phyloP scores from a whole-genome alignment of 2,888 invertebrate species.

The Drosophila diplacantha region DNA sequence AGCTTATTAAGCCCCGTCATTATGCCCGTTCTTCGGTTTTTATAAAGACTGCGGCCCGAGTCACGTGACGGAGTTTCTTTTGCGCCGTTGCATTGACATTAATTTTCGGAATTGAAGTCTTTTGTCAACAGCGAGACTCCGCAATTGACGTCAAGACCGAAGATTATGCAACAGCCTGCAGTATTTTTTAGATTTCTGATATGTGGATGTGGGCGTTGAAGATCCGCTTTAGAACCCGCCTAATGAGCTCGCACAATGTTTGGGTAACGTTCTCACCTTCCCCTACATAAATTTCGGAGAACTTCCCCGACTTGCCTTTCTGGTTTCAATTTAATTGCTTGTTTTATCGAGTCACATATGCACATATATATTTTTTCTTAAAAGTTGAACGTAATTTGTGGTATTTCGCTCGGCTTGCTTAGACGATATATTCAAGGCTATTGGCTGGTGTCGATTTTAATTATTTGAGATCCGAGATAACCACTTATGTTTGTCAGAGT shows the following conservation, averaged over 20 bases:
- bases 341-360: conserved; percentile 18
- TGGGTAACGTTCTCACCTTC: conserved; percentile 33
- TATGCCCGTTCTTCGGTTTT: conserved; percentile 46
- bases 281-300: conserved; percentile 36
- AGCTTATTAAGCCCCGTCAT: conserved; percentile 45
- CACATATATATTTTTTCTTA: conserved; percentile 9
- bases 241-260: conserved; percentile 59
- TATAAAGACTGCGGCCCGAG: conserved; percentile 37
- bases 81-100: conserved; percentile 60
- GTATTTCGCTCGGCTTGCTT: conserved; percentile 20
- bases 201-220: conserved; percentile 51
- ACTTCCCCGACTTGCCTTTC: conserved; percentile 33
- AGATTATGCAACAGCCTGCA: conserved; percentile 57
- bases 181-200: conserved; percentile 5
- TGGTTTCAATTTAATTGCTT: conserved; percentile 53
- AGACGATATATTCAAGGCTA: conserved; percentile 51
- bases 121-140: conserved; percentile 35
- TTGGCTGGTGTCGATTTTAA: conserved; percentile 15
- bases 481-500: conserved; percentile 10
- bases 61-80: conserved; percentile 61
- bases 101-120: conserved; percentile 42
- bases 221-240: conserved; percentile 41
- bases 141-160: conserved; percentile 25
- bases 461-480: conserved; percentile 15
- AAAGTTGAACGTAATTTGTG: conserved; percentile 38